Base-by-base conservation (phyloP, 2,888 invertebrate genomes). In the Hypena proboscidalis region DNA sequence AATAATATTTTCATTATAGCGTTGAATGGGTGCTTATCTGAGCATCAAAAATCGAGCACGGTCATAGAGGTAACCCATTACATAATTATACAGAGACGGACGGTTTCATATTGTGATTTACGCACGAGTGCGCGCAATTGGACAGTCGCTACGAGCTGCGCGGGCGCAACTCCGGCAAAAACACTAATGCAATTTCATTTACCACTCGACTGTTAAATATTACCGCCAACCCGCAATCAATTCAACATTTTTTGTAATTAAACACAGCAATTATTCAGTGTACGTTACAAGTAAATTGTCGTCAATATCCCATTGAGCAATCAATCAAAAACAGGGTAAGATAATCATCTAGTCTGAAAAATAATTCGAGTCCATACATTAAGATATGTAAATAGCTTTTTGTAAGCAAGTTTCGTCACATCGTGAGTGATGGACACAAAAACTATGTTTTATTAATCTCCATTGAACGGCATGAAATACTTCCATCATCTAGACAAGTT, bases 81-180 rank as follows among this genome's bases (percentile, higher is more conserved):
- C 52, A 75, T 70, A 68, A 58, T 72, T 66, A 66, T 53, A 50
- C 41, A 59, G 48, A 54, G 54, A 61, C 55, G 56, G 63, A 57
- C 58, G 63, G 69, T 74, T 74, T 74, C 56, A 74, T 70, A 70
- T 68, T 74, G 72, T 70, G 58, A 70, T 81, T 76, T 72, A 78
- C 77, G 79, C 79, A 77, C 77, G 77, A 76, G 65, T 70, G 68
- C 61, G 41, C 60, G 51, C 67, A 31, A 56, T 49, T 47, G 54
- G 39, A 40, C 41, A 40, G 55, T 58, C 49, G 45, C 46, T 39
- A 48, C 33, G 43, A 17, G 42, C n/a, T n/a, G n/a, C 31, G 25
- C 25, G 19, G 14, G 20, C 48, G 32, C 36, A 42, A 37, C 35
- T 38, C 38, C 48, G 27, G 44, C 62, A 67, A 66, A 64, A 64